Evolutionary conservation across 1,140 invertebrate species (phyloP).

Genomic region (Fopius arisanus): DNA sequence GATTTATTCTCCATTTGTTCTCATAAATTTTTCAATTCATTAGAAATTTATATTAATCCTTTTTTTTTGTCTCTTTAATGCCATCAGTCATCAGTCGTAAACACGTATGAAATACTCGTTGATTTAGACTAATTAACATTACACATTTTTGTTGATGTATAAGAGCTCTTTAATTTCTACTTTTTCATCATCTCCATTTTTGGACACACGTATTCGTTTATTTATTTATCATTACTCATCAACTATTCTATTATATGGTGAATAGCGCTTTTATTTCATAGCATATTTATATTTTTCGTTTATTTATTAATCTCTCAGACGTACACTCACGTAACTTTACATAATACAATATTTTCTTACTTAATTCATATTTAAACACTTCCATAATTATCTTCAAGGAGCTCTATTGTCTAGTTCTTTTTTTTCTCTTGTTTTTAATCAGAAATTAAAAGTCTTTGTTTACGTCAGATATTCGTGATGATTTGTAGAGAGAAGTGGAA

Average conservation of each 20-base stretch:
- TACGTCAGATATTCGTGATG: not conserved
- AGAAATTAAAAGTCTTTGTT: slow-evolving; percentile 4
- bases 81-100: not conserved
- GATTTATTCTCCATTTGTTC: not conserved
- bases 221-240: not conserved
- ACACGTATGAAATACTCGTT: not conserved
- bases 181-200: not conserved
- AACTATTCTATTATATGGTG: slow-evolving; percentile 1
- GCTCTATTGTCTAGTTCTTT: slow-evolving; percentile 4
- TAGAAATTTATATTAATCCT: not conserved
- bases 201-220: not conserved
- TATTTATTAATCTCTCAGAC: slow-evolving; percentile 10
- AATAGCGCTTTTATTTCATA: not conserved
- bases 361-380: slow-evolving; percentile 13
- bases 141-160: not conserved
- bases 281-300: not conserved
- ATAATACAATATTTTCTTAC: slow-evolving; percentile 9
- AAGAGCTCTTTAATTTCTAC: not conserved
- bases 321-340: slow-evolving; percentile 14
- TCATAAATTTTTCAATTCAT: slow-evolving; percentile 2
- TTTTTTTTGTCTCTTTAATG: not conserved
- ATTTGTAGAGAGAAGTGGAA: not conserved
- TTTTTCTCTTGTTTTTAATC: not conserved
- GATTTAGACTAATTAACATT: not conserved
- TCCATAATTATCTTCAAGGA: slow-evolving; percentile 15